Conservation (phyloP, 2,888 invertebrate species). For the Drosophila histrio region DNA sequence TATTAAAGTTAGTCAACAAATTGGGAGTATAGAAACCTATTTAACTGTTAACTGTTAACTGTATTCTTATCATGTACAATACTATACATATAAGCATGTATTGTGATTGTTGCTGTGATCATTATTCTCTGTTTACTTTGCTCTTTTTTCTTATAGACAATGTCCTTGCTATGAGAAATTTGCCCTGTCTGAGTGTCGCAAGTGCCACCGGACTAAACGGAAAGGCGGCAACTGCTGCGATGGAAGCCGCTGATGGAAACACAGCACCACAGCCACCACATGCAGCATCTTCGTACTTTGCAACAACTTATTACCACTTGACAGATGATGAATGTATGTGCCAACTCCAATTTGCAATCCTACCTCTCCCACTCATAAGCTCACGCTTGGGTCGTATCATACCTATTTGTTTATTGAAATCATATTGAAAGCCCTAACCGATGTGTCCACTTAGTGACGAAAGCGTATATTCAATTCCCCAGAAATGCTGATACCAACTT, state of each 20-base stretch:
- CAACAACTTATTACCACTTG: conserved; percentile 83
- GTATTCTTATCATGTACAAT: neutral
- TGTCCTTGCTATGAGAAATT: conserved; percentile 83
- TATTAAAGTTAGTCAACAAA: neutral
- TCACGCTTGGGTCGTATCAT: neutral
- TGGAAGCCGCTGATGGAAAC: conserved; percentile 77
- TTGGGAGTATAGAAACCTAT: neutral
- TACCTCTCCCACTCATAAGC: neutral
- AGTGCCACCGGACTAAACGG: conserved; percentile 62
- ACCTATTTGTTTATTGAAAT: no score
- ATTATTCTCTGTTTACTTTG: conserved; percentile 55
- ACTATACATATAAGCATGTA: neutral
- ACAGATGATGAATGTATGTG: conserved; percentile 84
- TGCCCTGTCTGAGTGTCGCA: conserved; percentile 81
- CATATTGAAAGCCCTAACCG: no score
- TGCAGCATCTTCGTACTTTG: conserved; percentile 82
- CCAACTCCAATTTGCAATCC: neutral
- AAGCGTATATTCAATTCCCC: no score
- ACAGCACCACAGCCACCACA: conserved; percentile 78
- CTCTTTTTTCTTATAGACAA: conserved; percentile 83
- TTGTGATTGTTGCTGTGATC: conserved; percentile 26
- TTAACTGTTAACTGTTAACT: neutral
- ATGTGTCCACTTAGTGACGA: no score
- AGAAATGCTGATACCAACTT: no score
- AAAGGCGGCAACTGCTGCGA: conserved; percentile 65